Percentiles rank a stretch among this genome's conserved stretches.
These are phyloP conservation scores for Xerus inauris DNA, from an alignment of 2,113 vertebrate species.

Conservation along the genomic window DNA sequence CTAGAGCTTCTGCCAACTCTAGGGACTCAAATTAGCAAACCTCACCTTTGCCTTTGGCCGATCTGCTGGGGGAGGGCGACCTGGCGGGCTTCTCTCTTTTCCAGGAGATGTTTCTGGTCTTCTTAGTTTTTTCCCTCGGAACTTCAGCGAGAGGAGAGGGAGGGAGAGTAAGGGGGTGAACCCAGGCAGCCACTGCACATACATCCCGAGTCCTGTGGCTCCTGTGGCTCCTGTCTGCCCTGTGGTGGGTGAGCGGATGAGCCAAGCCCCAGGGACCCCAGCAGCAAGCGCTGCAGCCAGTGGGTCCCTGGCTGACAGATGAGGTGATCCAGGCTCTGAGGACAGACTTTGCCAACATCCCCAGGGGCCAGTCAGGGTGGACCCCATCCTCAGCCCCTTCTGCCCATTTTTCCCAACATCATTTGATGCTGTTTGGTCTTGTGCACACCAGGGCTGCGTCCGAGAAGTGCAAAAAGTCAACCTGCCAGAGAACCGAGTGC, in stretches of 20 bases:
- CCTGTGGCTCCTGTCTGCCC: background rate
- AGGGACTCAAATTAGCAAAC: accelerated
- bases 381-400: background rate
- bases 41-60: constrained; percentile 74
- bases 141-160: constrained; percentile 52
- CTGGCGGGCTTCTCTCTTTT: background rate
- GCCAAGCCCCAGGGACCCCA: background rate
- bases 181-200: too few species aligned
- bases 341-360: background rate
- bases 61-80: background rate
- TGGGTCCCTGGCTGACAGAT: background rate
- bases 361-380: accelerated
- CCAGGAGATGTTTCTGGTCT: background rate
- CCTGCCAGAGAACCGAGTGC: accelerated
- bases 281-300: too few species aligned
- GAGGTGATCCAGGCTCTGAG: background rate
- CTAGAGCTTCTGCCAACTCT: background rate
- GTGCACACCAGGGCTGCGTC: background rate
- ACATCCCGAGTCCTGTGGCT: background rate
- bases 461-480: too few species aligned
- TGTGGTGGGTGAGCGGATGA: background rate
- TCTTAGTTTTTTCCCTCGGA: constrained; percentile 24
- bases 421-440: accelerated
- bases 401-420: accelerated
- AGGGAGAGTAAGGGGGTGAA: background rate